Conservation (phyloP, 2,888 invertebrate species). For the Aromia moschata region DNA sequence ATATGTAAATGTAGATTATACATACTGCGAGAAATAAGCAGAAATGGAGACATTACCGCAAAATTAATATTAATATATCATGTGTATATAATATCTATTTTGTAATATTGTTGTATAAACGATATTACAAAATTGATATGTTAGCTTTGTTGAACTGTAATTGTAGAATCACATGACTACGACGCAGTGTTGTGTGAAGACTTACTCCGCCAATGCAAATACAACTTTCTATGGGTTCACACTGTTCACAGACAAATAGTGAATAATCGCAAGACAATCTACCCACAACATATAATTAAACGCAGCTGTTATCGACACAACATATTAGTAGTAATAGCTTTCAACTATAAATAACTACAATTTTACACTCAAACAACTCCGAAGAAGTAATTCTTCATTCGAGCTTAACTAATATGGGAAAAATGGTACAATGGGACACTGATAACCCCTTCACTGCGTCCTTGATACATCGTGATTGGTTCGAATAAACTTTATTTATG, state of each 20-base stretch:
- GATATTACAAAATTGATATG: too few species aligned
- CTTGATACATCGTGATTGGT: slow-evolving; percentile 24
- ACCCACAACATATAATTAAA: slow-evolving; percentile 12
- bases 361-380: slow-evolving; percentile 11
- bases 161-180: too few species aligned
- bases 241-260: not conserved
- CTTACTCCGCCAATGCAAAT: too few species aligned
- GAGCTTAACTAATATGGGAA: slow-evolving; percentile 19
- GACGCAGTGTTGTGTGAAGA: too few species aligned
- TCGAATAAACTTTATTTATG: slow-evolving; percentile 27
- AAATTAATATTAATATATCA: too few species aligned
- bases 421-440: slow-evolving; percentile 11
- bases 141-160: too few species aligned
- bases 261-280: slow-evolving; percentile 7
- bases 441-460: slow-evolving; percentile 27
- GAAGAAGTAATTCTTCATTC: slow-evolving; percentile 15
- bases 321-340: slow-evolving; percentile 2
- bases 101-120: too few species aligned
- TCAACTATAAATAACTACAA: slow-evolving; percentile 8
- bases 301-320: not conserved
- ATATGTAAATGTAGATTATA: too few species aligned
- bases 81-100: too few species aligned
- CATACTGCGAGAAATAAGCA: too few species aligned
- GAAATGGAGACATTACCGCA: too few species aligned
- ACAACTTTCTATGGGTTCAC: too few species aligned